Evolutionary conservation across 53 echinoderm and acorn worm genomes (phyloP).

Genomic region (Glandiceps talaboti): DNA sequence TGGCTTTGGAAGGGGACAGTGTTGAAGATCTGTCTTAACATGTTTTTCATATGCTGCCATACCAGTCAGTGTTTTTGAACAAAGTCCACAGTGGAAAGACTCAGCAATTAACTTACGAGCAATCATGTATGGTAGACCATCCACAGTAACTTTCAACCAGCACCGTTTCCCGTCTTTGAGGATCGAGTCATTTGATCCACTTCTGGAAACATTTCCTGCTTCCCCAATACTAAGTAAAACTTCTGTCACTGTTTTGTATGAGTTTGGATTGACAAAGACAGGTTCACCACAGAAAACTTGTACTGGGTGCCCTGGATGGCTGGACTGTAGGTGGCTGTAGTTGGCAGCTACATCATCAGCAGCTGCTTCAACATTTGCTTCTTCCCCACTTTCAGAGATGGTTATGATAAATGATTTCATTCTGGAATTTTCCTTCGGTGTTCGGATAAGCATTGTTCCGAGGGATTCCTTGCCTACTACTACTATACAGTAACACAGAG

Average conservation of each 20-base stretch:
- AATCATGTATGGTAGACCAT: conserved; percentile 32
- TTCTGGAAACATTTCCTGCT: conserved; percentile 5
- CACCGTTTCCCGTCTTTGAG: conserved; percentile 1
- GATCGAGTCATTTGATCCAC: background rate
- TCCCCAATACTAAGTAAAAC: conserved; percentile 9
- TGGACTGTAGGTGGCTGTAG: background rate
- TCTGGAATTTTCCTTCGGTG: background rate
- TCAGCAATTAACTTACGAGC: conserved; percentile 13
- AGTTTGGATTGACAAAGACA: conserved; percentile 19
- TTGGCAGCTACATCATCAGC: background rate
- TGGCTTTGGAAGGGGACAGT: background rate
- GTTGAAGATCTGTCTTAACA: background rate
- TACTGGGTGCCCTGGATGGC: background rate
- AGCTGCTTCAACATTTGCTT: background rate
- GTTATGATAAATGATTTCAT: background rate
- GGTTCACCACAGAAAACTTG: conserved; percentile 17
- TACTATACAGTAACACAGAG: no score
- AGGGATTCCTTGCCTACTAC: background rate
- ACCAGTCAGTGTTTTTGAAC: conserved; percentile 3
- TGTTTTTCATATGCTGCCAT: conserved; percentile 4
- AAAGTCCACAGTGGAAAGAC: conserved; percentile 18
- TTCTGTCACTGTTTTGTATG: conserved; percentile 1
- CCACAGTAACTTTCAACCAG: conserved; percentile 20
- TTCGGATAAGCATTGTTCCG: background rate
- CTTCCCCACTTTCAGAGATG: conserved; percentile 1